Percentiles rank a stretch among this genome's conserved stretches.
These are phyloP conservation scores for Lepeophtheirus nordmannii DNA, from an alignment of 2,888 invertebrate genomes.

Conservation along the genomic window DNA sequence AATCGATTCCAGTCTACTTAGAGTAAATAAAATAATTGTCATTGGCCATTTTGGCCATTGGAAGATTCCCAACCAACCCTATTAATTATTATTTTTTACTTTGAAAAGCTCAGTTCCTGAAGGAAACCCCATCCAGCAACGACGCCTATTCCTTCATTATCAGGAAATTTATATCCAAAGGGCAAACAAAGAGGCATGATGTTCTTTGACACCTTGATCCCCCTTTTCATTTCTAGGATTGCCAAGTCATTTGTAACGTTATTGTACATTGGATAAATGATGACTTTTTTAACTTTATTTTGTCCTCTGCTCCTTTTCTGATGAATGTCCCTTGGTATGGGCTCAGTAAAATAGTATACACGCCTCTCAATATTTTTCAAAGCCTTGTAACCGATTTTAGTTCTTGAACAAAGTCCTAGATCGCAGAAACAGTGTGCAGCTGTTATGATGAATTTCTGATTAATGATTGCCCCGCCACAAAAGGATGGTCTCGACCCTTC, in stretches of 20 bases:
- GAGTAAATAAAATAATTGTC: too few relatives aligned
- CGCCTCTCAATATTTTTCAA: background rate
- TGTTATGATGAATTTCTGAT: background rate
- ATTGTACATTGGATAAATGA: background rate
- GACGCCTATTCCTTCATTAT: background rate
- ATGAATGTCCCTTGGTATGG: background rate
- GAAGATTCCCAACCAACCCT: too few relatives aligned
- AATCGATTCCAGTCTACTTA: too few relatives aligned
- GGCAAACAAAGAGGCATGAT: background rate
- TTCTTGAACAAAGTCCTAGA: background rate
- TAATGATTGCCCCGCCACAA: background rate
- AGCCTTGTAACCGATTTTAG: background rate
- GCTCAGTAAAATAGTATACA: background rate
- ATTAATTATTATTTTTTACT: too few relatives aligned
- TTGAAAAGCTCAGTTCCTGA: background rate
- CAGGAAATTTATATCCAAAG: background rate
- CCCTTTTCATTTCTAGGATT: background rate
- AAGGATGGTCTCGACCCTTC: background rate
- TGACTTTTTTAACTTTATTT: background rate
- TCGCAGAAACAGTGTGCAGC: constrained; percentile 4
- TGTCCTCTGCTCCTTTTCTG: background rate
- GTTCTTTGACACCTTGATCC: background rate
- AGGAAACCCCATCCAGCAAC: background rate
- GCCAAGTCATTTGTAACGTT: background rate
- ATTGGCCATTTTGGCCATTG: too few relatives aligned